Percentiles rank a stretch among this genome's conserved stretches.
Evolutionary conservation across 2,888 invertebrate genomes (phyloP).

Genomic region (Nasonia oneida): DNA sequence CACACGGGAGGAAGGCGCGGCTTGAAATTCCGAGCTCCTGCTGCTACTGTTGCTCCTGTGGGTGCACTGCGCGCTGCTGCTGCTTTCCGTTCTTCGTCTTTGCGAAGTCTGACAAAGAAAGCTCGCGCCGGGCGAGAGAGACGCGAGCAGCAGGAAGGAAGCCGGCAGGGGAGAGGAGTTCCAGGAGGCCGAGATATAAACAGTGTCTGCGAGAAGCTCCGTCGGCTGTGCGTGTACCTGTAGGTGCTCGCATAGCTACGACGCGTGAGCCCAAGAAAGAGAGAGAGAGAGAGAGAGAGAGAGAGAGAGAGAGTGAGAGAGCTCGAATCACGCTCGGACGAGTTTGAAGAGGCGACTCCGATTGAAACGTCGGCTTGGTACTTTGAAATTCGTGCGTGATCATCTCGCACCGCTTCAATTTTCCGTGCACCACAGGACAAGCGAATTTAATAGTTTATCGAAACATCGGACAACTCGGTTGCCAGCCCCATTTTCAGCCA

Average conservation of each 20-base stretch:
- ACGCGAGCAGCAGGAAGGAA: neutral
- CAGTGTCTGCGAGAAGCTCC: neutral
- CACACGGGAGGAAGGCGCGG: slow-evolving; percentile 8
- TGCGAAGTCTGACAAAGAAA: slow-evolving; percentile 45
- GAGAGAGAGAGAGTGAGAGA: slow-evolving; percentile 65
- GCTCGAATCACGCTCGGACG: slow-evolving; percentile 66
- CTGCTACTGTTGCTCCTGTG: slow-evolving; percentile 32
- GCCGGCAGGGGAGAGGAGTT: neutral
- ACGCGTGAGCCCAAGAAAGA: slow-evolving; percentile 5
- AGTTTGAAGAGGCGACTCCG: slow-evolving; percentile 65
- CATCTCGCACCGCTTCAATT: neutral
- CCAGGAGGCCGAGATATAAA: slow-evolving; percentile 30
- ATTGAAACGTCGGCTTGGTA: slow-evolving; percentile 65
- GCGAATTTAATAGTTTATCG: slow-evolving; percentile 6
- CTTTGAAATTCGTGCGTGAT: neutral
- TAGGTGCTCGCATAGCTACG: neutral
- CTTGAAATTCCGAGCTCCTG: slow-evolving; percentile 52
- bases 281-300: slow-evolving; percentile 65
- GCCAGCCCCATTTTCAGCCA: neutral
- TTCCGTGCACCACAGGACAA: neutral
- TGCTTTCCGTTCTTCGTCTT: neutral
- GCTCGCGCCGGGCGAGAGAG: neutral
- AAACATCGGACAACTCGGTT: neutral
- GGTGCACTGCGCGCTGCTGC: neutral
- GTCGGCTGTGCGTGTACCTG: neutral